Evolutionary conservation across 2,113 vertebrate species (phyloP).

Genomic region (Nansenia antarctica): DNA sequence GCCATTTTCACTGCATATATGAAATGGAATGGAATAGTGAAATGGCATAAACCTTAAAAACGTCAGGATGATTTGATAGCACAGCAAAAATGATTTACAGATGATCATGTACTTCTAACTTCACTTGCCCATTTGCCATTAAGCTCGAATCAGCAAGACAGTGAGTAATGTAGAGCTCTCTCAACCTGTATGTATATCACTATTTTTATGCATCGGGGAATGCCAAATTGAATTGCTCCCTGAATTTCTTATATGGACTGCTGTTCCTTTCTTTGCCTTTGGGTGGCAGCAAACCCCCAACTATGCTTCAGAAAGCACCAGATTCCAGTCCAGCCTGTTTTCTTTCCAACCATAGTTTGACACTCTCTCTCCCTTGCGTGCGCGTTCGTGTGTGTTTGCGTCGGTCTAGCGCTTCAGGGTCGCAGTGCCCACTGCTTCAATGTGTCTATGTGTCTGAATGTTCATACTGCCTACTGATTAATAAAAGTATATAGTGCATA

Average conservation of each 20-base stretch:
- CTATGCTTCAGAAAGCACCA: constrained; percentile 8
- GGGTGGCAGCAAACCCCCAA: constrained; percentile 64
- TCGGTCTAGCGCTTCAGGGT: neutral
- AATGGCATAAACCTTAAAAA: neutral
- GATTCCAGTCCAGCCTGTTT: neutral
- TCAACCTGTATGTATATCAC: neutral
- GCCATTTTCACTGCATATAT: neutral
- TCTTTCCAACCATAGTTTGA: neutral
- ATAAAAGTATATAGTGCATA: too few relatives aligned
- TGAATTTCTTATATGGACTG: constrained; percentile 11
- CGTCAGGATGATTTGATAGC: neutral
- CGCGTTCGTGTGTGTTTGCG: neutral
- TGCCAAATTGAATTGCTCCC: neutral
- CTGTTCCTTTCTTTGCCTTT: constrained; percentile 47
- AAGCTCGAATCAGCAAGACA: neutral
- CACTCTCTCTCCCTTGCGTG: constrained; percentile 2
- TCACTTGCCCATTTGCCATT: neutral
- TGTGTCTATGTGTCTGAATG: too few relatives aligned
- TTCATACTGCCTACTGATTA: too few relatives aligned
- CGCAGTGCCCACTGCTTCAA: neutral
- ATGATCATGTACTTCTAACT: neutral
- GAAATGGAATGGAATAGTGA: neutral
- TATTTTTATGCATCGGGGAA: neutral
- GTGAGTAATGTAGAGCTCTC: neutral
- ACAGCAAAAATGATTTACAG: neutral